Conservation (phyloP, 2,113 vertebrate genomes). For the Regulus satrapa region DNA sequence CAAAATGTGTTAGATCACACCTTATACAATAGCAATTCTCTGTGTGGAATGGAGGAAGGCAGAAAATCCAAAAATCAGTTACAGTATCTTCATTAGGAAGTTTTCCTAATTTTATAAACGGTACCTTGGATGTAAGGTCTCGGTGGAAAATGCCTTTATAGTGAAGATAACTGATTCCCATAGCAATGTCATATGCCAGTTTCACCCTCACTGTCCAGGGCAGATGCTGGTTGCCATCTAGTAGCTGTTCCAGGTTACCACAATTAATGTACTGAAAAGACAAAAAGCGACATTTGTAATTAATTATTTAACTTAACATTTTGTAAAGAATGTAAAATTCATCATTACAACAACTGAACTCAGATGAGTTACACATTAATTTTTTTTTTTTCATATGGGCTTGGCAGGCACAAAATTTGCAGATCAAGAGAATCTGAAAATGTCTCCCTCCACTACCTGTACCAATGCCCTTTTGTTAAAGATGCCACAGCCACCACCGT, state of each 20-base stretch:
- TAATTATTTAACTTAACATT: background rate
- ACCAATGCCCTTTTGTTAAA: background rate
- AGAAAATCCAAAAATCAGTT: background rate
- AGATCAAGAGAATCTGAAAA: background rate
- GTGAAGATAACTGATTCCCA: conserved; percentile 91
- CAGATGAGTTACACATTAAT: background rate
- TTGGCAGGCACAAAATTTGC: background rate
- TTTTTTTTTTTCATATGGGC: background rate
- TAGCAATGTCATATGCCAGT: conserved; percentile 85
- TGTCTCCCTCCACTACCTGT: background rate
- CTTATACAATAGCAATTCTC: background rate
- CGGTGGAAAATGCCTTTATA: conserved; percentile 97
- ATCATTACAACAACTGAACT: background rate
- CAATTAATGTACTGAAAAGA: conserved; percentile 91
- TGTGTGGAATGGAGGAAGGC: background rate
- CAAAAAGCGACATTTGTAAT: conserved; percentile 49
- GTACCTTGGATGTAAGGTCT: conserved; percentile 98
- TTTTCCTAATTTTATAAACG: background rate
- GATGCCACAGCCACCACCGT: background rate
- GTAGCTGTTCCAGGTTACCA: conserved; percentile 94
- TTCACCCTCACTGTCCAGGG: conserved; percentile 89
- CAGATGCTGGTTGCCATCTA: conserved; percentile 90
- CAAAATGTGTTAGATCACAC: background rate
- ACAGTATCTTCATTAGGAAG: background rate
- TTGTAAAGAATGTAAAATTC: background rate